A percentile compares a stretch with the other conserved stretches of the same genome.
Conservation (phyloP, 1,140 invertebrate genomes). For the Cyclina sinensis region DNA sequence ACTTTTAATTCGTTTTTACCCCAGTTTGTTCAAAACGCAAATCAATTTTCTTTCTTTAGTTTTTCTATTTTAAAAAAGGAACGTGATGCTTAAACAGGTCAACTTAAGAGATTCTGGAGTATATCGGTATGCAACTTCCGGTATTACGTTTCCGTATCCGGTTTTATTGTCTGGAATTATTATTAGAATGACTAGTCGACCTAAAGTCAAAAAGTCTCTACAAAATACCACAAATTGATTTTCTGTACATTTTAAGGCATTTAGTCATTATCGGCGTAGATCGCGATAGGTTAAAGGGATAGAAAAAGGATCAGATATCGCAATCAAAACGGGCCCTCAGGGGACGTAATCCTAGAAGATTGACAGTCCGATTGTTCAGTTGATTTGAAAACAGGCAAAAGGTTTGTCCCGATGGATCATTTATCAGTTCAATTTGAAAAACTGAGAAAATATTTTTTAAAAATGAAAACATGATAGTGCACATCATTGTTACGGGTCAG, state of each 20-base stretch:
- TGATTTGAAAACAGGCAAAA: conserved; percentile 15
- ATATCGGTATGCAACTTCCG: background rate
- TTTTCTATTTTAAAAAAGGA: too few relatives aligned
- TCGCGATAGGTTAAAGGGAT: conserved; percentile 29
- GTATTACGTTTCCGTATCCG: background rate
- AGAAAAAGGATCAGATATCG: conserved; percentile 35
- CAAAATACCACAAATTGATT: background rate
- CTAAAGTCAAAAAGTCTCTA: background rate
- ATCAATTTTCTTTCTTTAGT: too few relatives aligned
- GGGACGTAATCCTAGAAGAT: conserved; percentile 24
- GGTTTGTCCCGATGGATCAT: background rate
- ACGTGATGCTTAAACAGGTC: too few relatives aligned
- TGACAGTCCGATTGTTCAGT: conserved; percentile 2
- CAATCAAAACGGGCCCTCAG: conserved; percentile 9
- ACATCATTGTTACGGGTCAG: background rate
- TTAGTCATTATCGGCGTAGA: conserved; percentile 4
- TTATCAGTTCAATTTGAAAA: background rate
- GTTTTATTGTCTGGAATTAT: background rate
- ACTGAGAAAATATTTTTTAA: background rate
- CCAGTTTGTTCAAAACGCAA: too few relatives aligned
- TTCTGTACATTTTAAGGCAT: background rate
- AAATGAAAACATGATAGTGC: background rate
- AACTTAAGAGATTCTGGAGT: background rate
- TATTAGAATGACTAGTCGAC: background rate
- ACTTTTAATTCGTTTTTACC: too few relatives aligned